phyloP scores from a whole-genome alignment of 2,113 vertebrate species.

The Shinisaurus crocodilurus region DNA sequence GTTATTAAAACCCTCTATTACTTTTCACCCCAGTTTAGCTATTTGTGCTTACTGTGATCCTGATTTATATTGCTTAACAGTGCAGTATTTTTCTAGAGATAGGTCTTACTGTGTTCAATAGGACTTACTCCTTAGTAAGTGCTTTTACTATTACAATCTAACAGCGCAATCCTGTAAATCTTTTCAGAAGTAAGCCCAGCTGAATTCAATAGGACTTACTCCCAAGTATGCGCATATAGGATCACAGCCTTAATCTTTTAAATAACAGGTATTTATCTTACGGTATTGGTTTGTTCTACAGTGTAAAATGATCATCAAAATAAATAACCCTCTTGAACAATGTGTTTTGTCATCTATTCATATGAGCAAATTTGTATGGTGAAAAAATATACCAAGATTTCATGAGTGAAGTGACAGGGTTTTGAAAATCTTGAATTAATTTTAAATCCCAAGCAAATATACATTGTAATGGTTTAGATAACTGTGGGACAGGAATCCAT shows the following conservation, averaged over 20 bases:
- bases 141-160: not conserved
- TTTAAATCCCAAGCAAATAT: not conserved
- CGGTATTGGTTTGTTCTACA: not conserved
- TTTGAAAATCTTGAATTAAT: not conserved
- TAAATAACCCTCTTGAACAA: not conserved
- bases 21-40: not conserved
- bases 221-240: not conserved
- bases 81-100: not conserved
- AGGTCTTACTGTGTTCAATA: not conserved
- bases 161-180: too few species aligned
- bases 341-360: not conserved
- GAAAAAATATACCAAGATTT: not conserved
- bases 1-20: not conserved
- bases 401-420: not conserved
- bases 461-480: not conserved
- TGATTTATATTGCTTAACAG: not conserved
- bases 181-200: not conserved
- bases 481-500: not conserved
- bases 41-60: not conserved
- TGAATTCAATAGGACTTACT: not conserved
- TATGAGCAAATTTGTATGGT: not conserved
- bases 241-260: not conserved
- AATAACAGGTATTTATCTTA: not conserved
- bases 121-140: not conserved
- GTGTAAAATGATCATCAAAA: not conserved